Base-by-base conservation (phyloP, 1,140 invertebrate species). In the Bacillus rossius region DNA sequence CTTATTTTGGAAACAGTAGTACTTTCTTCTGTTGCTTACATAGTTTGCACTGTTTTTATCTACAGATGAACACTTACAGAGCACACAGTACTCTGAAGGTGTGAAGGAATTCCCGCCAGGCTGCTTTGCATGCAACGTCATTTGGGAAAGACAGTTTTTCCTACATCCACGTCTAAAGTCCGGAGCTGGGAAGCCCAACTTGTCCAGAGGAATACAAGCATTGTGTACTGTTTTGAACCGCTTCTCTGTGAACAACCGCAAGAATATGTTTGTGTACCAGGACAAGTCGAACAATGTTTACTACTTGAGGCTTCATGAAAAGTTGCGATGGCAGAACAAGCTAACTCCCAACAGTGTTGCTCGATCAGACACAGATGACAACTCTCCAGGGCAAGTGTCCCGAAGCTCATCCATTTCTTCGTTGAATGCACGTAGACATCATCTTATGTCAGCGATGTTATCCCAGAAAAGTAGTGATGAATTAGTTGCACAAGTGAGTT, bases 181-280 rank as follows among this genome's bases (percentile, higher is more conserved):
- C 2, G 82, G 83, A 0, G 78, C 80, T 38, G 81, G 80, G 23
- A 80, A 82, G 64, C 76, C 79, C 0, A 78, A 79, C 0, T 68
- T 83, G 10, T 85, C 83, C 1, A 73, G 81, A 23, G 84, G 83
- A 17, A 80, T 84, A 25, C 79, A 81, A 67, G 83, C 85, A 10
- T 72, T 91, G 19, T 78, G 84, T 55, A 79, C 79, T 19, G 84
- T 88, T 5, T 72, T 91, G 2, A 85, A 84, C 65, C 81, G 84
- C 38, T 87, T 91, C 64, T 84, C 84, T 1, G 87, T 92, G 0
- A 81, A 79, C 54, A 91, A 92, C 67, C 74, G 88, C 47, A 82
- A 74, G 48, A 91, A 92, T 67, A 90, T 91, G 88, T 91, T 91
- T 75, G 88, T 91, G 1, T 84, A 89, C 71, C 77, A 83, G 69